Conservation (phyloP, 2,888 invertebrate species). For the Orthonevra nobilis region DNA sequence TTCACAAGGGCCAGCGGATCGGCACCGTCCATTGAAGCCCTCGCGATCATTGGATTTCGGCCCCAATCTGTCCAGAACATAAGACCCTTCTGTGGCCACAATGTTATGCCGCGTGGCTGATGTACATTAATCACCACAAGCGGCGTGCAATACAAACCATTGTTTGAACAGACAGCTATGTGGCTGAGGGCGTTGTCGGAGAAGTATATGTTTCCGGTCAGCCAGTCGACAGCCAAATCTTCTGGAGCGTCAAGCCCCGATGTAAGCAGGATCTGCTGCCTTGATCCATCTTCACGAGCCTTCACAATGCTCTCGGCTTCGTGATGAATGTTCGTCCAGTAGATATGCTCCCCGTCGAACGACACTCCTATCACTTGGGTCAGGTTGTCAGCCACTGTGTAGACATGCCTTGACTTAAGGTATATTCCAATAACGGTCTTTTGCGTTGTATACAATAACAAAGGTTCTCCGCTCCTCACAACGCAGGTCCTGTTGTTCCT, state of each 20-base stretch:
- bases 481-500: constrained; percentile 82
- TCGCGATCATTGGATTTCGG: constrained; percentile 85
- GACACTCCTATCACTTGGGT: constrained; percentile 85
- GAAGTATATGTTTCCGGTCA: constrained; percentile 91
- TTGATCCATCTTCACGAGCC: constrained; percentile 83
- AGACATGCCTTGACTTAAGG: constrained; percentile 81
- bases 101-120: constrained; percentile 85
- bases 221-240: constrained; percentile 88
- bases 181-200: constrained; percentile 86
- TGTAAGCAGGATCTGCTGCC: constrained; percentile 83
- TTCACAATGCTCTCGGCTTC: constrained; percentile 87
- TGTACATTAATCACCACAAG: constrained; percentile 83
- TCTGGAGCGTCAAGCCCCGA: constrained; percentile 87
- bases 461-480: constrained; percentile 83
- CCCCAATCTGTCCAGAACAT: constrained; percentile 98
- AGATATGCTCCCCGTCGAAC: constrained; percentile 86
- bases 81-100: constrained; percentile 86
- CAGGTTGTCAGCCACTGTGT: constrained; percentile 80
- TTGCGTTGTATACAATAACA: constrained; percentile 86
- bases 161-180: constrained; percentile 87
- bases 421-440: constrained; percentile 85
- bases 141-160: constrained; percentile 85
- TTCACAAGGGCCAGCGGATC: constrained; percentile 83
- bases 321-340: constrained; percentile 88
- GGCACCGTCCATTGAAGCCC: constrained; percentile 92